A percentile compares a stretch with the other conserved stretches of the same genome.
These are phyloP conservation scores for Thalassarche chlororhynchos DNA, from an alignment of 2,113 vertebrate genomes.

Conservation along the genomic window DNA sequence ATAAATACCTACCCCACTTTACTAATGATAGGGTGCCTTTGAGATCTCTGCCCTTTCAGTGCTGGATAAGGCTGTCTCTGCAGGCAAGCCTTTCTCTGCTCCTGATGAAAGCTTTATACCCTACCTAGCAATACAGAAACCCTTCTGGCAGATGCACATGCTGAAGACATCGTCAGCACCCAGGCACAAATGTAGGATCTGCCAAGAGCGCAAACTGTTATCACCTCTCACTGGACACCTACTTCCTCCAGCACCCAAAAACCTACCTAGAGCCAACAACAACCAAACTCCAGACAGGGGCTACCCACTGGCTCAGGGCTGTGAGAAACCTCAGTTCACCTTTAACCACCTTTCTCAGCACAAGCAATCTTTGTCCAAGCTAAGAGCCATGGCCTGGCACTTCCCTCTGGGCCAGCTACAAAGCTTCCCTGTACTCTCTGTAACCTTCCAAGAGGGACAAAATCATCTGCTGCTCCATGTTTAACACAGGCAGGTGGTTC, in stretches of 20 bases:
- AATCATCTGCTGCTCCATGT: not conserved
- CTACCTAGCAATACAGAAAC: not conserved
- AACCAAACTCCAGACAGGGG: not conserved
- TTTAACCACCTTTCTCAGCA: conserved; percentile 1
- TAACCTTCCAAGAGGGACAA: not conserved
- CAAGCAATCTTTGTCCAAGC: not conserved
- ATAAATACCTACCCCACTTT: not conserved
- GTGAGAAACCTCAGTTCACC: conserved; percentile 27
- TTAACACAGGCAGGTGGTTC: conserved; percentile 3
- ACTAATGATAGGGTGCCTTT: not conserved
- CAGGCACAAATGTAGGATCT: not conserved
- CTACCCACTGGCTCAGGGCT: not conserved
- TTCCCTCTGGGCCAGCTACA: not conserved
- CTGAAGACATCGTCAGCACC: not conserved
- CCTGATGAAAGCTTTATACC: not conserved
- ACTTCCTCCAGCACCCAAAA: not conserved
- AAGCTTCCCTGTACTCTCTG: not conserved
- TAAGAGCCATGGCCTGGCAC: not conserved
- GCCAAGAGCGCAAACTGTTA: not conserved
- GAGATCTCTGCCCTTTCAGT: not conserved
- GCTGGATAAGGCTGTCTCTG: not conserved
- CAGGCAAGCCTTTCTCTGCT: not conserved
- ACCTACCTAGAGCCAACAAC: not conserved
- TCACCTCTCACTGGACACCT: not conserved
- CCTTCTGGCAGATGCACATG: not conserved